Conservation (phyloP, 2,113 vertebrate genomes). For the Mormyrus iriodes region DNA sequence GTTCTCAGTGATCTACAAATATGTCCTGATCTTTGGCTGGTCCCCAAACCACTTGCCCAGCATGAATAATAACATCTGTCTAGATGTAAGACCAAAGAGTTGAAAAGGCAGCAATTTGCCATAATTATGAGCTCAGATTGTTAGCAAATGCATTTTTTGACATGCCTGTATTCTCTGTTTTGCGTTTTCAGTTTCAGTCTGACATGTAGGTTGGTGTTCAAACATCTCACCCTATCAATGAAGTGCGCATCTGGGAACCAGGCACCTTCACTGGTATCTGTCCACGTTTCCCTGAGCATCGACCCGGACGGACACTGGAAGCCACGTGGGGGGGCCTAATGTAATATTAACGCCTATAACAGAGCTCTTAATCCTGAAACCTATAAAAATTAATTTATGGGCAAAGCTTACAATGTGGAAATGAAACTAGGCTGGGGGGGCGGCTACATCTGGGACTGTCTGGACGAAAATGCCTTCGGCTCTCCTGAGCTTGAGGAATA, state of each 20-base stretch:
- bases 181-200: neutral
- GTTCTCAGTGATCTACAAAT: neutral
- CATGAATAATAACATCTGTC: neutral
- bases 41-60: neutral
- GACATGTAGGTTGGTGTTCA: neutral
- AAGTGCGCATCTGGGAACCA: neutral
- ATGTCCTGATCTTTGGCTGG: neutral
- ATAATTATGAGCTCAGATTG: neutral
- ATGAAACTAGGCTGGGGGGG: neutral
- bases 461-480: neutral
- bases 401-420: slow-evolving; percentile 19
- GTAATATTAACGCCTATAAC: slow-evolving; percentile 13
- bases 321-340: slow-evolving; percentile 4
- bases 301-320: neutral
- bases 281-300: neutral
- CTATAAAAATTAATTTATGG: slow-evolving; percentile 17
- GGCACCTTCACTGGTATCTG: neutral
- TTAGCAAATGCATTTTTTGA: neutral
- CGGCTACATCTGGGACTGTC: neutral
- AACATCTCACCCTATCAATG: neutral
- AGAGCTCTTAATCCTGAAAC: slow-evolving; percentile 15
- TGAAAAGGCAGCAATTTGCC: neutral
- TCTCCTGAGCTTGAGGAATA: neutral
- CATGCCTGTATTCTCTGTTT: neutral
- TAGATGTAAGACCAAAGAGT: neutral